Evolutionary conservation across 2,888 invertebrate species (phyloP).

Genomic region (Aromia moschata): DNA sequence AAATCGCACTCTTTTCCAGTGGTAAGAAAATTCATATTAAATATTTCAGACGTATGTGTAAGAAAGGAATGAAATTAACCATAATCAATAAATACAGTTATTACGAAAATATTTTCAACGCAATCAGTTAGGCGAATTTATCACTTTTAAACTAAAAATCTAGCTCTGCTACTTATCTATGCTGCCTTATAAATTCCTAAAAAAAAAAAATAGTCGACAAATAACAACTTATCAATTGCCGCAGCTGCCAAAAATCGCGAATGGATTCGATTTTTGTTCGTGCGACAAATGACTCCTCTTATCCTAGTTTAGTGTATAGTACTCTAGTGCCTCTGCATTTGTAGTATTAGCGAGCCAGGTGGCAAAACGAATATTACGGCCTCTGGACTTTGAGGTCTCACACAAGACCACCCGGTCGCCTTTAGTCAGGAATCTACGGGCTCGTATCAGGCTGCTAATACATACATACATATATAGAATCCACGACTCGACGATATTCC

Average conservation of each 20-base stretch:
- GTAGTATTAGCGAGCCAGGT: constrained; percentile 57
- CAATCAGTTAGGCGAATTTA: not conserved
- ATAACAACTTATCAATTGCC: constrained; percentile 49
- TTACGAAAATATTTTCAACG: no score
- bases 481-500: no score
- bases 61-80: no score
- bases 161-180: constrained; percentile 52
- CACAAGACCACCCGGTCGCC: constrained; percentile 45
- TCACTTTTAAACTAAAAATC: constrained; percentile 32
- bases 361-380: constrained; percentile 39
- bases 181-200: constrained; percentile 61
- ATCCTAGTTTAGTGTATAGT: constrained; percentile 59
- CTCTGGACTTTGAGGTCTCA: constrained; percentile 30
- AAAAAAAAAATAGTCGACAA: constrained; percentile 56
- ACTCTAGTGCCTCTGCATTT: constrained; percentile 62
- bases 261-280: constrained; percentile 16
- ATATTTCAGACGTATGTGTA: no score
- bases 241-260: constrained; percentile 8
- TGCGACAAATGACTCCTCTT: constrained; percentile 41
- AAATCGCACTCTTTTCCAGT: no score
- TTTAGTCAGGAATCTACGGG: no score
- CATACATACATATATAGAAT: no score
- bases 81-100: no score
- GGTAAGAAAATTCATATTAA: no score
- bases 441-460: no score